These are phyloP conservation scores for Platalea minor DNA, from an alignment of 2,797 vertebrate genomes.

Conservation along the genomic window DNA sequence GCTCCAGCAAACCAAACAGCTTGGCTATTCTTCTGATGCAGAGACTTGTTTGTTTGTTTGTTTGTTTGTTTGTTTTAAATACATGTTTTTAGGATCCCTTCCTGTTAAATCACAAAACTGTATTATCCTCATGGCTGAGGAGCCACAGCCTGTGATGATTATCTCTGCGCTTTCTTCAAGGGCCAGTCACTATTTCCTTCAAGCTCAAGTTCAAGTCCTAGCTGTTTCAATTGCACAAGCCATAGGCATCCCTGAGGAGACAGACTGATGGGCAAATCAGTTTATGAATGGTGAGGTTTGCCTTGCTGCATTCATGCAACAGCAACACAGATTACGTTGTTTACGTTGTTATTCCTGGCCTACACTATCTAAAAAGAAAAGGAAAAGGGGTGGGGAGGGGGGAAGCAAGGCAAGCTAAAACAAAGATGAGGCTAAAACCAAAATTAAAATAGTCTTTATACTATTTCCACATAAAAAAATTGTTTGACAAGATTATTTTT, in stretches of 20 bases:
- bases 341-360: slow-evolving; percentile 43
- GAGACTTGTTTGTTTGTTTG: not conserved
- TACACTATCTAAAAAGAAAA: not conserved
- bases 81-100: not conserved
- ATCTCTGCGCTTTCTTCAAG: not conserved
- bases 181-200: not conserved
- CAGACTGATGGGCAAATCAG: not conserved
- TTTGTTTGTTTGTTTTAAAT: not conserved
- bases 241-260: not conserved
- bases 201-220: not conserved
- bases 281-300: not conserved
- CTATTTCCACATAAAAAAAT: slow-evolving; percentile 44
- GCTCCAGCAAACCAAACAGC: not conserved
- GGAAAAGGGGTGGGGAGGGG: not conserved
- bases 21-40: not conserved
- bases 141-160: not conserved
- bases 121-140: not conserved
- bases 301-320: not conserved
- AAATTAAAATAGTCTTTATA: slow-evolving; percentile 15
- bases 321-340: not conserved
- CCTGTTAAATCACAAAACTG: not conserved
- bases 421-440: slow-evolving; percentile 39
- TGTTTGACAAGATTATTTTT: slow-evolving; percentile 1
- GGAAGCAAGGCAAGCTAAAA: slow-evolving; percentile 50
- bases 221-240: not conserved